A percentile compares a stretch with the other conserved stretches of the same genome.
phyloP scores from a whole-genome alignment of 2,888 invertebrate genomes.

The Patella pellucida region DNA sequence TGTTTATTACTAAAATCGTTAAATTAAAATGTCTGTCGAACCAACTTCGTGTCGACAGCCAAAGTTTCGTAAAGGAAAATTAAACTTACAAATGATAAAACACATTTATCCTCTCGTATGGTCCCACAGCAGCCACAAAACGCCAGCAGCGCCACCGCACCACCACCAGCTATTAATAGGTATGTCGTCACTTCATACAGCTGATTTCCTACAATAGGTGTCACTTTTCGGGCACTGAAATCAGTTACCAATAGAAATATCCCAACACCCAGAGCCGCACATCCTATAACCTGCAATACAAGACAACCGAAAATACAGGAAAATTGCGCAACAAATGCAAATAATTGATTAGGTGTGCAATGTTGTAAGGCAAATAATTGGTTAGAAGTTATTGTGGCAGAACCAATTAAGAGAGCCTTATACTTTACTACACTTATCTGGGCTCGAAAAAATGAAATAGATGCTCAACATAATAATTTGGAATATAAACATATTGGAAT shows the following conservation, averaged over 20 bases:
- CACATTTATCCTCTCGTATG: slow-evolving; percentile 63
- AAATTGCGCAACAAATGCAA: no score
- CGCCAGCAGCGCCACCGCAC: slow-evolving; percentile 59
- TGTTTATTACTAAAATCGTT: no score
- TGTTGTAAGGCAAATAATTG: no score
- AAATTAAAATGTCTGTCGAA: no score
- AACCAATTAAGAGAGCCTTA: no score
- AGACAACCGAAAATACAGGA: not conserved
- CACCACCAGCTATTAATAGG: slow-evolving; percentile 62
- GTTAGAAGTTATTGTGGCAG: no score
- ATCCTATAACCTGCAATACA: slow-evolving; percentile 54
- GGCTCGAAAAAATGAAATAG: no score
- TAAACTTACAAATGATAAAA: slow-evolving; percentile 63
- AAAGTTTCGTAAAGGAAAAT: not conserved
- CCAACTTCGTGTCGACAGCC: no score
- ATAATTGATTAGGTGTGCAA: no score
- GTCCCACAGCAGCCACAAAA: slow-evolving; percentile 67
- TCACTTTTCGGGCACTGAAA: slow-evolving; percentile 61
- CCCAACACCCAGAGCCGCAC: slow-evolving; percentile 58
- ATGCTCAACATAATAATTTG: no score
- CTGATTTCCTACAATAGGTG: slow-evolving; percentile 58
- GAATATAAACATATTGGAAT: not conserved
- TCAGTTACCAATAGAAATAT: slow-evolving; percentile 64
- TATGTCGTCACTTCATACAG: slow-evolving; percentile 63
- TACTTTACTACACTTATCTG: no score